Conservation (phyloP, 2,797 vertebrate genomes). For the Hyperoplus immaculatus region DNA sequence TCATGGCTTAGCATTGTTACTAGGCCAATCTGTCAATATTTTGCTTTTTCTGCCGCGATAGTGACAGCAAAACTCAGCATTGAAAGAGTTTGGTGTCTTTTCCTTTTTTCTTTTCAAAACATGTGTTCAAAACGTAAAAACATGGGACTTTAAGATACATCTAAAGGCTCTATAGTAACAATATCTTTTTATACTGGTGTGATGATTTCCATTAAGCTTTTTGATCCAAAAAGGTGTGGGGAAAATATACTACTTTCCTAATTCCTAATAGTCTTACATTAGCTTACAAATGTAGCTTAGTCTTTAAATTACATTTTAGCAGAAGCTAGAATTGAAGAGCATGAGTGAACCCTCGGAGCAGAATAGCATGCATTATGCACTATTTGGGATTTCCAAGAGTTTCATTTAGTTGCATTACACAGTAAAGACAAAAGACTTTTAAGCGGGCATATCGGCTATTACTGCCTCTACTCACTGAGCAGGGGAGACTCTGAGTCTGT, state of each 20-base stretch:
- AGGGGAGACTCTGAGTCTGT: constrained; percentile 45
- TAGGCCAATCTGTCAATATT: not conserved
- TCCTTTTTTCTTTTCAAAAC: not conserved
- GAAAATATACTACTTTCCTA: not conserved
- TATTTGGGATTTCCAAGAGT: constrained; percentile 44
- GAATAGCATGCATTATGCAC: constrained; percentile 54
- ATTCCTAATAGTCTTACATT: too few relatives aligned
- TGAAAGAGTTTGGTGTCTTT: not conserved
- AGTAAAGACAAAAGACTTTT: constrained; percentile 45
- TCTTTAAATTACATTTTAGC: constrained; percentile 15
- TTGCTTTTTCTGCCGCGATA: not conserved
- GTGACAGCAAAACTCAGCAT: not conserved
- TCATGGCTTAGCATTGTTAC: not conserved
- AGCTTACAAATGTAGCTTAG: too few relatives aligned
- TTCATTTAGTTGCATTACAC: constrained; percentile 42
- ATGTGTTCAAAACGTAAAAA: not conserved
- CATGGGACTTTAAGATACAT: constrained; percentile 8
- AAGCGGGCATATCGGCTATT: constrained; percentile 23
- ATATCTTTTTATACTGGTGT: constrained; percentile 27
- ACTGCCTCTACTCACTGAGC: constrained; percentile 19
- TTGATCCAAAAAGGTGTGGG: not conserved
- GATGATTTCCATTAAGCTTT: not conserved
- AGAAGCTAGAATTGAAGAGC: constrained; percentile 5
- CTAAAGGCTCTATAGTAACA: constrained; percentile 6
- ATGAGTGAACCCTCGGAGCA: constrained; percentile 32